Conservation (phyloP, 2,797 vertebrate genomes). For the Bradypus variegatus region DNA sequence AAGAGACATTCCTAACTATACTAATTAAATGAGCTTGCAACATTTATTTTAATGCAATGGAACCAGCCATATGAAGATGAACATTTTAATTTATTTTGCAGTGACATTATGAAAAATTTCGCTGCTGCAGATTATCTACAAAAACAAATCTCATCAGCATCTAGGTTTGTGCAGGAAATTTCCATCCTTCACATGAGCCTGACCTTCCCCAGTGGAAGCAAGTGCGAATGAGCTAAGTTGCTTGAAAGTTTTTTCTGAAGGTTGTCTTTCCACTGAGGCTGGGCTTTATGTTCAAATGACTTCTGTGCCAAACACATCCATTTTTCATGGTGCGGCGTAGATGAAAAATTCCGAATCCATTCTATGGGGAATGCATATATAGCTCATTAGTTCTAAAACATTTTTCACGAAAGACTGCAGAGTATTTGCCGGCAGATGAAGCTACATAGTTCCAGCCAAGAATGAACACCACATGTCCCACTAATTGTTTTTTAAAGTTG, state of each 20-base stretch:
- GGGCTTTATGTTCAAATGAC: slow-evolving; percentile 79
- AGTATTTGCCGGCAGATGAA: slow-evolving; percentile 76
- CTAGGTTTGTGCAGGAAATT: slow-evolving; percentile 78
- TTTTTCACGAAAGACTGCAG: slow-evolving; percentile 79
- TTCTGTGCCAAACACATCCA: slow-evolving; percentile 77
- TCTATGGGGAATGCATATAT: slow-evolving; percentile 81
- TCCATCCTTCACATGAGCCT: slow-evolving; percentile 75
- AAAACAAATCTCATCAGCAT: slow-evolving; percentile 84
- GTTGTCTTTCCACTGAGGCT: slow-evolving; percentile 74
- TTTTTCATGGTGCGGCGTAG: slow-evolving; percentile 76
- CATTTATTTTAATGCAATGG: slow-evolving; percentile 89
- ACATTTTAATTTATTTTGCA: slow-evolving; percentile 87
- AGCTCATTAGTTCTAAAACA: slow-evolving; percentile 82
- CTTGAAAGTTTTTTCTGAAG: slow-evolving; percentile 76
- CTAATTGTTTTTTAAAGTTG: slow-evolving; percentile 81
- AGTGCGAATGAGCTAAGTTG: slow-evolving; percentile 72
- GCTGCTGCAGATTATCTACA: slow-evolving; percentile 80
- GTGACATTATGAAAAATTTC: slow-evolving; percentile 87
- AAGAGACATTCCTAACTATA: slow-evolving; percentile 87
- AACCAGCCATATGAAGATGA: slow-evolving; percentile 86
- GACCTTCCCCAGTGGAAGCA: slow-evolving; percentile 78
- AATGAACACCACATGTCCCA: slow-evolving; percentile 72
- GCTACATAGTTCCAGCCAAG: slow-evolving; percentile 73
- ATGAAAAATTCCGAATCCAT: slow-evolving; percentile 78
- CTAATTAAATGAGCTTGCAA: slow-evolving; percentile 88